A percentile compares a stretch with the other conserved stretches of the same genome.
These are phyloP conservation scores for Dicaeum eximium DNA, from an alignment of 2,113 vertebrate genomes.

Conservation along the genomic window DNA sequence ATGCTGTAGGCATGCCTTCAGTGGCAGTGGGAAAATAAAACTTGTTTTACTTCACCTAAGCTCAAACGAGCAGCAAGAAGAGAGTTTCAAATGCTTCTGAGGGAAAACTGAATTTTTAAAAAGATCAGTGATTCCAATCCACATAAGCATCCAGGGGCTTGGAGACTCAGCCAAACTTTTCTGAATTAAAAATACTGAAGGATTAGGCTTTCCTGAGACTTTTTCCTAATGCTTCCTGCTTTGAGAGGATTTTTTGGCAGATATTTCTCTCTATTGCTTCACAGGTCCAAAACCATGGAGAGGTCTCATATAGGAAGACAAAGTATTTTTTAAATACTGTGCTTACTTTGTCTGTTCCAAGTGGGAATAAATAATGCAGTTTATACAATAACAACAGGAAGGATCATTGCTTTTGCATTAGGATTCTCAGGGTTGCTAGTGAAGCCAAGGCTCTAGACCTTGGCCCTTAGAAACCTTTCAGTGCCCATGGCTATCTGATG, in stretches of 20 bases:
- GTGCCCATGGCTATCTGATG: background rate
- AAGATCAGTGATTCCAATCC: background rate
- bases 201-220: conserved; percentile 38
- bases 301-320: background rate
- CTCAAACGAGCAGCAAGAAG: background rate
- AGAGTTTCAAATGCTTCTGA: background rate
- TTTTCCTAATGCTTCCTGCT: conserved; percentile 31
- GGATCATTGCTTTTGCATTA: background rate
- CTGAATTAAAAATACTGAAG: background rate
- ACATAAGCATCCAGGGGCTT: background rate
- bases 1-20: background rate
- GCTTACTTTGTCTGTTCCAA: conserved; percentile 12
- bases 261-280: background rate
- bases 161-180: conserved; percentile 1
- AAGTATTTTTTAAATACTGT: background rate
- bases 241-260: background rate
- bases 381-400: background rate
- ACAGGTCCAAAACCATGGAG: background rate
- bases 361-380: background rate
- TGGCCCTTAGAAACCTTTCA: background rate
- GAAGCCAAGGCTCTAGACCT: background rate
- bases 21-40: background rate
- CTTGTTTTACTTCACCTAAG: background rate
- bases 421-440: background rate
- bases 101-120: background rate